A percentile compares a stretch with the other conserved stretches of the same genome.
Evolutionary conservation across 2,888 invertebrate species (phyloP).

Genomic region (Tenthredo mesomela): DNA sequence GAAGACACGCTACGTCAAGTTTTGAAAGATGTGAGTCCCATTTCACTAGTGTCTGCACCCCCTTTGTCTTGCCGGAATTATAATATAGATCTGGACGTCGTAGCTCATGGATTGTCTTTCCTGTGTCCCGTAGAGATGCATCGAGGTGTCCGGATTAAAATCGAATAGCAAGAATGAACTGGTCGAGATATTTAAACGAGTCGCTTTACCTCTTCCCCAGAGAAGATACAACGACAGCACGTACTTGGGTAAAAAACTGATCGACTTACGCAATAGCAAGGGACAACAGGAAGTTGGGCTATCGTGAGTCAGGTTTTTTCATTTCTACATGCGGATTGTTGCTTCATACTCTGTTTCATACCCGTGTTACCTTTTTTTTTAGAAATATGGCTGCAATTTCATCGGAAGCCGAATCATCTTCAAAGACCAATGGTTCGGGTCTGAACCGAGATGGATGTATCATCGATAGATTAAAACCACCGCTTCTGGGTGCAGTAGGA

Average conservation of each 20-base stretch:
- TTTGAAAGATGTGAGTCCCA: constrained; percentile 66
- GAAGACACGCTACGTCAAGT: constrained; percentile 66
- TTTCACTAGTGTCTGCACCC: not conserved
- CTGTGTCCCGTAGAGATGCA: constrained; percentile 66
- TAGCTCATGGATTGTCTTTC: not conserved
- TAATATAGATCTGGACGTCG: not conserved
- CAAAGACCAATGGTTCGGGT: not conserved
- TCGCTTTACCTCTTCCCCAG: constrained; percentile 72
- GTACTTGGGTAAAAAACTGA: constrained; percentile 63
- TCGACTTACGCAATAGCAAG: constrained; percentile 59
- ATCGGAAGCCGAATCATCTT: not conserved
- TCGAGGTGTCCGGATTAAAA: constrained; percentile 64
- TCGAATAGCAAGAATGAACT: constrained; percentile 65
- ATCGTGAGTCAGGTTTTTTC: constrained; percentile 59
- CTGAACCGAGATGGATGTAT: too few relatives aligned
- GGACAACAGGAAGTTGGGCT: not conserved
- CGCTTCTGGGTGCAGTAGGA: constrained; percentile 8
- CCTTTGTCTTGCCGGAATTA: not conserved
- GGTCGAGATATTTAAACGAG: constrained; percentile 68
- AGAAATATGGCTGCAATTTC: not conserved
- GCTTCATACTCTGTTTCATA: not conserved
- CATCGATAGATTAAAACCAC: constrained; percentile 42
- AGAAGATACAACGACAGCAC: constrained; percentile 59
- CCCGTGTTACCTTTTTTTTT: not conserved
- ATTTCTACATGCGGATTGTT: not conserved